Evolutionary conservation across 1,140 invertebrate species (phyloP).

Genomic region (Euborellia annulipes): DNA sequence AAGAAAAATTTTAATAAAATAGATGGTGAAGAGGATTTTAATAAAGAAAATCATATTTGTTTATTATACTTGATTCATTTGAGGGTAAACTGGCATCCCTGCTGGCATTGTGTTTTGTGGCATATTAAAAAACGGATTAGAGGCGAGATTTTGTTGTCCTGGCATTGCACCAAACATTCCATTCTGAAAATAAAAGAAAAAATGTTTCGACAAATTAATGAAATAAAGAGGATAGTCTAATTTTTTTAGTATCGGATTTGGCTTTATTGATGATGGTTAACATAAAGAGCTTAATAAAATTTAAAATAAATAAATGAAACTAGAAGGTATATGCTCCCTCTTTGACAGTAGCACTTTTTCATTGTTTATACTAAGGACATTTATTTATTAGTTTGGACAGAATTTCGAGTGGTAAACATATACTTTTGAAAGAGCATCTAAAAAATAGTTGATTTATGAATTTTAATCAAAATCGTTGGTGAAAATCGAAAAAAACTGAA

Average conservation of each 20-base stretch:
- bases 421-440: too few relatives aligned
- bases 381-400: too few relatives aligned
- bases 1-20: too few relatives aligned
- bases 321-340: slow-evolving; percentile 16
- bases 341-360: slow-evolving; percentile 5
- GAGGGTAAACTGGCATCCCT: too few relatives aligned
- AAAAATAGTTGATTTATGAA: too few relatives aligned
- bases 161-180: slow-evolving; percentile 6
- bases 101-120: not conserved
- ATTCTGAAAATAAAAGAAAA: slow-evolving; percentile 9
- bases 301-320: slow-evolving; percentile 8
- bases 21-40: too few relatives aligned
- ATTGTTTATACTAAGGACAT: slow-evolving; percentile 4
- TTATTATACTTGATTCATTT: too few relatives aligned
- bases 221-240: slow-evolving; percentile 5
- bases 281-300: not conserved
- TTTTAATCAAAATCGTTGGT: too few relatives aligned
- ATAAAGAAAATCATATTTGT: too few relatives aligned
- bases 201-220: not conserved
- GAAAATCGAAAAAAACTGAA: too few relatives aligned
- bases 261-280: not conserved
- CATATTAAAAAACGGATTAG: slow-evolving; percentile 20
- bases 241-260: not conserved
- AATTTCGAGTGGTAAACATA: too few relatives aligned
- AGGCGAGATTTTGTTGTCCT: slow-evolving; percentile 9